Evolutionary conservation across 1,140 invertebrate genomes (phyloP).

Genomic region (Dendrolimus kikuchii): DNA sequence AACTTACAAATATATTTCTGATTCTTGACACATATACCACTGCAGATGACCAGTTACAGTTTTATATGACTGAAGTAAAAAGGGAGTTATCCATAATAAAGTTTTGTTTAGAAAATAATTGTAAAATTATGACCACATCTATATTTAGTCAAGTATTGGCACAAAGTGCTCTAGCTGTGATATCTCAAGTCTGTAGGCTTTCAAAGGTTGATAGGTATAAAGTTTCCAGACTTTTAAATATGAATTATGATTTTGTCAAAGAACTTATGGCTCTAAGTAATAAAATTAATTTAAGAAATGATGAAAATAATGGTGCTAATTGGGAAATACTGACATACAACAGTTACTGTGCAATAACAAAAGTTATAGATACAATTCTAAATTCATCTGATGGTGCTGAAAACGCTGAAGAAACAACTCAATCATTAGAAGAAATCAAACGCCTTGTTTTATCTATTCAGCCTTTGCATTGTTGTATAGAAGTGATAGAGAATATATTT

Average conservation of each 20-base stretch:
- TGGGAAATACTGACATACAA: slow-evolving; percentile 68
- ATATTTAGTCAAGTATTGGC: slow-evolving; percentile 59
- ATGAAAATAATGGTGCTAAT: slow-evolving; percentile 25
- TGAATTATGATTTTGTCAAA: slow-evolving; percentile 59
- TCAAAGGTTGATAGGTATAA: slow-evolving; percentile 65
- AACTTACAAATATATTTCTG: slow-evolving; percentile 61
- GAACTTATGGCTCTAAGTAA: slow-evolving; percentile 44
- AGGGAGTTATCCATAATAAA: slow-evolving; percentile 66
- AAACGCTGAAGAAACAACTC: slow-evolving; percentile 36
- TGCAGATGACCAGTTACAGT: slow-evolving; percentile 51
- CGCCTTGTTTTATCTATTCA: slow-evolving; percentile 55
- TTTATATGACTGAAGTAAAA: slow-evolving; percentile 66
- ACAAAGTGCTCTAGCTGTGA: slow-evolving; percentile 61
- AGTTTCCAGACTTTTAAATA: slow-evolving; percentile 58
- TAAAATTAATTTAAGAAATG: slow-evolving; percentile 25
- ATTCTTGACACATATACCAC: slow-evolving; percentile 60
- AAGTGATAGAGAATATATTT: slow-evolving; percentile 67
- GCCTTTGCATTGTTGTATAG: slow-evolving; percentile 54
- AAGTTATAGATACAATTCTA: slow-evolving; percentile 62
- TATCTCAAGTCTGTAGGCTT: slow-evolving; percentile 67
- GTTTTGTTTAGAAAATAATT: slow-evolving; percentile 66
- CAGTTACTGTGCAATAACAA: slow-evolving; percentile 63
- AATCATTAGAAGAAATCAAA: slow-evolving; percentile 60
- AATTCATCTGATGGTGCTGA: slow-evolving; percentile 43
- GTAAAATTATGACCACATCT: slow-evolving; percentile 59